Base-by-base conservation (phyloP, 2,888 invertebrate species). In the Keiferia lycopersicella region DNA sequence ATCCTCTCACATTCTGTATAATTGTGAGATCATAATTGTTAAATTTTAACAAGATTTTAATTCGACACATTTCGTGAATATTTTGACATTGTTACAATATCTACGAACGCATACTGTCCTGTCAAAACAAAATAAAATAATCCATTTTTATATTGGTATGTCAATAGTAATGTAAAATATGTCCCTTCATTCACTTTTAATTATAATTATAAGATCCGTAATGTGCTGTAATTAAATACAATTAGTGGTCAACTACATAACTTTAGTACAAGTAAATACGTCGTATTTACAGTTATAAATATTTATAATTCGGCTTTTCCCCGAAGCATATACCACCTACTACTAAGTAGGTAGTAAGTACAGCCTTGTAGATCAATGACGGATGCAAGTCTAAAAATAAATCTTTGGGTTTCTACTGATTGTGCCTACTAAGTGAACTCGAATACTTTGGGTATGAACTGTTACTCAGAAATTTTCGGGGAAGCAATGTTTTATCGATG, bases 291-390 rank as follows among this genome's bases (percentile, higher is more conserved):
- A 34, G 8, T 34, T 34, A 76, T 78, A 70, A 73, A 80, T 80
- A 78, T 77, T 76, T 71, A 77, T 74, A 66, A 26, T 34, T 67
- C 71, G 79, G 79, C 76, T 79, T 83, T 82, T 78, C 82, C 80
- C 73, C 64, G 66, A 68, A 70, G 68, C 67, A 69, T 34, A 56
- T 10, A 56, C 30, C 16, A 16, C 45, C 45, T 45, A 16, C 45
- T 45, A 8, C 34, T 8, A 8, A 26, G 20, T 53, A 53, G 2
- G 16, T 16, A 16, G 16, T 53, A 30, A 0, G 34, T 34, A 34
- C 34, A 3, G 26, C n/a, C 30, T 34, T 11, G 34, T n/a, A 56
- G n/a, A 18, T 26, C 16, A 56, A 56, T 56, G 56, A 34, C 56
- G 56, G 56, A 56, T 56, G 34, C 56, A 56, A 56, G 34, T 34